Conservation (phyloP, 2,888 invertebrate species). For the Rhimphoctona megacephalus region DNA sequence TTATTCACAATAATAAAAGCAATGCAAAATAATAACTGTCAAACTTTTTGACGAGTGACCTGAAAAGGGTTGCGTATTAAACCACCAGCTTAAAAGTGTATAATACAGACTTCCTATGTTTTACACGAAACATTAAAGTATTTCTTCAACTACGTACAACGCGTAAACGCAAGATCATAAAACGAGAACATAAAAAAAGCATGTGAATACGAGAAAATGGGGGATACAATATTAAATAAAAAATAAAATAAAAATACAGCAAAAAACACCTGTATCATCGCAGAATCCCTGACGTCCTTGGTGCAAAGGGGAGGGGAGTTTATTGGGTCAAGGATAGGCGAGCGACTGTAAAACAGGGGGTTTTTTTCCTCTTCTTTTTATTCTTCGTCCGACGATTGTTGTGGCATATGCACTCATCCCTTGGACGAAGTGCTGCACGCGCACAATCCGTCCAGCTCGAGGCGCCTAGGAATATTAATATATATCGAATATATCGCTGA, state of each 20-base stretch:
- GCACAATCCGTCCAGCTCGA: constrained; percentile 28
- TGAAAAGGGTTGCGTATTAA: not conserved
- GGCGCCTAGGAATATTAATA: constrained; percentile 21
- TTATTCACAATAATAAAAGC: not conserved
- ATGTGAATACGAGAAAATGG: not conserved
- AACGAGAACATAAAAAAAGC: not conserved
- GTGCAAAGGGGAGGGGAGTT: not conserved
- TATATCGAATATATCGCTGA: constrained; percentile 10
- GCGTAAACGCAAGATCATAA: not conserved
- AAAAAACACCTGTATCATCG: constrained; percentile 26
- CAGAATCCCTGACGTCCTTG: constrained; percentile 52
- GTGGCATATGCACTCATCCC: constrained; percentile 50
- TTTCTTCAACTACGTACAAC: not conserved
- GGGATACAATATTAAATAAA: not conserved
- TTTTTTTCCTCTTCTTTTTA: constrained; percentile 43
- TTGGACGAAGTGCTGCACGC: constrained; percentile 41
- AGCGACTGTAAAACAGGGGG: constrained; percentile 30
- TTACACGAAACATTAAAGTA: not conserved
- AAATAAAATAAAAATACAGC: not conserved
- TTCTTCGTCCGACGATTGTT: constrained; percentile 42
- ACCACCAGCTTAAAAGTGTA: not conserved
- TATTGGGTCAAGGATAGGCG: constrained; percentile 64
- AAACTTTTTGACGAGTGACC: not conserved
- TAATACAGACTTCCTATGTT: not conserved
- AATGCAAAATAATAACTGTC: not conserved